Base-by-base conservation (phyloP, 2,888 invertebrate genomes). In the Hermaeophaga mercurialis region DNA sequence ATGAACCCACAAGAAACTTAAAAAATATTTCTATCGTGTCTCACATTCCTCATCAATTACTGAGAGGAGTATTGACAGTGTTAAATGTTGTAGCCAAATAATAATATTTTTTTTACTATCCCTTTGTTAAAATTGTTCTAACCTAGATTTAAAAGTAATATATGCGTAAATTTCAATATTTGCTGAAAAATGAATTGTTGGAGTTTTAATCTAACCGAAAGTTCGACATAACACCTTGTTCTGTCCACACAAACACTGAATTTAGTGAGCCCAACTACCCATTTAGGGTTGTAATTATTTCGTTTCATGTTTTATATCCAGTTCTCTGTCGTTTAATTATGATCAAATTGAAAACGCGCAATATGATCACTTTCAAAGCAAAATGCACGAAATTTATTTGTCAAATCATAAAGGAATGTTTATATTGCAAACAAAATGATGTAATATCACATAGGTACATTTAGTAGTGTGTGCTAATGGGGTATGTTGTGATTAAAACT, bases 401-500 rank as follows among this genome's bases (percentile, higher is more conserved):
- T 69, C 71, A 70, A 73, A 73, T 74, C 72, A 73, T 73, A 73
- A 71, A 73, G 75, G 74, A 74, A 74, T 75, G 75, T 75, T 75
- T 74, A 75, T 74, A 73, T 74, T 70, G 71, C 72, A 67, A 67
- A 69, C 70, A 68, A 68, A 64, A 66, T 72, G 74, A 73, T 72
- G 75, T 75, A 74, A 73, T 73, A 73, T 74, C 68, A 64, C 68
- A 74, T 74, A 74, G 73, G 74, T 74, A 74, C 74, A 77, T 77
- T 77, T 77, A 76, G 75, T 77, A 75, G 76, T 77, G 74, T 75
- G 76, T 72, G 75, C 73, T 77, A 78, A 77, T 78, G 75, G 77
- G 72, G 70, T 76, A 74, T 75, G 73, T 74, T 73, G 76, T 75
- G 77, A 78, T 77, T 77, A 77, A 77, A 78, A 75, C 74, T 72